Base-by-base conservation (phyloP, 2,888 invertebrate genomes). In the Pollenia amentaria region DNA sequence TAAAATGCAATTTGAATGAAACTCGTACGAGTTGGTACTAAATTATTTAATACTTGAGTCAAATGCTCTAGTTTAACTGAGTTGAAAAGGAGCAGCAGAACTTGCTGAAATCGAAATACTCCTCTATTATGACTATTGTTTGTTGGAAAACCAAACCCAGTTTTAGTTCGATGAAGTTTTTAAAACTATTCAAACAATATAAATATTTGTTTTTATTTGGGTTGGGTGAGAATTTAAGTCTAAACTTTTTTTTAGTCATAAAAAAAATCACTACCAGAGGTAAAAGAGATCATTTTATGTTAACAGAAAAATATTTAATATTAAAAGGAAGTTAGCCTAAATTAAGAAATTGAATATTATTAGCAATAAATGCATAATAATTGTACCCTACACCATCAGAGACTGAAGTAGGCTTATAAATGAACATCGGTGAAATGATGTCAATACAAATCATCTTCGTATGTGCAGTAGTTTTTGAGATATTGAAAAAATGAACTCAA, bases 181-280 rank as follows among this genome's bases (percentile, higher is more conserved):
- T 44, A 44, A 14, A 42, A 10, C 11, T 2, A 16, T 53, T n/a
- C n/a, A 29, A 51, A 42, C 51, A 79, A 48, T 53, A 62, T 21
- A 73, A 73, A 65, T 44, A 73, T 60, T 81, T 76, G 9, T 18
- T 60, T 14, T 29, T 29, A 29, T 29, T 40, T 69, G 69, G 82
- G 82, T 82, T 18, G 82, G 75, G 75, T 76, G 82, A 76, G 82
- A 82, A 75, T 57, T 60, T 16, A 18, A 62, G 18, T 75, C 44
- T 44, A 53, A 3, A 12, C 46, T 38, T 48, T 40, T 3, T 42
- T 18, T 42, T 11, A 21, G 11, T 21, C 18, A 12, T 14, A n/a
- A 29, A 57, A 38, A 14, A 38, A 38, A 14, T 57, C 4, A 14
- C 14, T 12, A 7, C 10, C 4, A 55, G 21, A 55, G 21, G 21